Evolutionary conservation across 2,888 invertebrate species (phyloP), one percentile per base, ranked within the genome.

Genomic region (Eupithecia insigniata): DNA sequence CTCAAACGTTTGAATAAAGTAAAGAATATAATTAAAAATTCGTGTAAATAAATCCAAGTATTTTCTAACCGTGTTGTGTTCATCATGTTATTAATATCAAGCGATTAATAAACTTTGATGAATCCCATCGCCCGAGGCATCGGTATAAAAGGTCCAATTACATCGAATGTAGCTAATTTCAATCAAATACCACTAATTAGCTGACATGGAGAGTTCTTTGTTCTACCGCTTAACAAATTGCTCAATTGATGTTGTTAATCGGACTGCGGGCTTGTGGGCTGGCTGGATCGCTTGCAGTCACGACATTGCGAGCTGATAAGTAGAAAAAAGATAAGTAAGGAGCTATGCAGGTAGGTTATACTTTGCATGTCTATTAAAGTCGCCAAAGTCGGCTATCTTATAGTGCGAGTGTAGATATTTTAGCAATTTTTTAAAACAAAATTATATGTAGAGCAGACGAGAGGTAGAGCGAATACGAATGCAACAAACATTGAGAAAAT

Each of bases 161-260:
- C 90, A 90, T 91, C 88, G 89, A 91, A 92, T 90, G 90, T 89
- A 87, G 87, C 85, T 90, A 92, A 92, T 93, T 93, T 91, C 92
- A 92, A 93, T 93, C 92, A 92, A 92, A 93, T 92, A 88, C 86
- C 83, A 83, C 92, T 92, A 93, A 93, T 93, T 93, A 93, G 87
- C 90, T 88, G 91, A 90, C 92, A 90, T 90, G 84, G 88, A 84
- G 74, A 79, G 83, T 85, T 86, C 93, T 93, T 92, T 93, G 92
- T 93, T 86, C 84, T 80, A 83, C 78, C 90, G 90, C 90, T 86
- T 90, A 89, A 92, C 87, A 90, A 92, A 93, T 92, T 90, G 85
- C 90, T 93, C 93, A 91, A 93, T 93, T 89, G 89, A 84, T 86
- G 90, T 90, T 88, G 90, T 92, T 92, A 92, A 93, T 92, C 81